phyloP scores from a whole-genome alignment of 2,113 vertebrate genomes.

The Fregetta grallaria region DNA sequence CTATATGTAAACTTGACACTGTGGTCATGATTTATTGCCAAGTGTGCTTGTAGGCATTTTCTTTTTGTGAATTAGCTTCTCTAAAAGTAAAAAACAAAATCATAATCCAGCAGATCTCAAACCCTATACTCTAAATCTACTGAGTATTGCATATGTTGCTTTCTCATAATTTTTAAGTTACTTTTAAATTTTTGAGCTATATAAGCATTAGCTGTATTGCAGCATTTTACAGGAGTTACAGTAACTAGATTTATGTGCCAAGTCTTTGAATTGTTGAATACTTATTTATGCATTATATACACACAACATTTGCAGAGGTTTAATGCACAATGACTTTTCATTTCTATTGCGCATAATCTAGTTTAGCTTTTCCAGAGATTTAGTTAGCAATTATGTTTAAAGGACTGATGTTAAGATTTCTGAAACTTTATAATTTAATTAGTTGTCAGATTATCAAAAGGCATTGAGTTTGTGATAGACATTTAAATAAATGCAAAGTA shows the following conservation, averaged over 20 bases:
- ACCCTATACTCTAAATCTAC: not conserved
- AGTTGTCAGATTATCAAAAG: slow-evolving; percentile 73
- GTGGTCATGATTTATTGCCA: not conserved
- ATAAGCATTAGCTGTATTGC: not conserved
- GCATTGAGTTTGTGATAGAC: slow-evolving; percentile 68
- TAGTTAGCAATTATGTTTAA: slow-evolving; percentile 66
- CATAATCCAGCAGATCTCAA: not conserved
- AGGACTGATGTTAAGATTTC: slow-evolving; percentile 61
- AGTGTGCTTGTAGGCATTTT: not conserved
- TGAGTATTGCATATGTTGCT: not conserved
- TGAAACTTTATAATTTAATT: slow-evolving; percentile 75
- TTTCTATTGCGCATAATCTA: slow-evolving; percentile 56
- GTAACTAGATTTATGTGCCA: not conserved
- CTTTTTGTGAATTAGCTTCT: not conserved
- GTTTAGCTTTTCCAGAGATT: slow-evolving; percentile 62
- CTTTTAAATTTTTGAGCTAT: not conserved
- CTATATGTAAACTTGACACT: not conserved
- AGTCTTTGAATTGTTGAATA: slow-evolving; percentile 33
- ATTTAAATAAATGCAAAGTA: slow-evolving; percentile 72
- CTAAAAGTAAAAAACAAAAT: not conserved
- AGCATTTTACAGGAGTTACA: not conserved
- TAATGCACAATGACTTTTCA: slow-evolving; percentile 62
- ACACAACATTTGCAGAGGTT: slow-evolving; percentile 66
- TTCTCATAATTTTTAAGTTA: not conserved
- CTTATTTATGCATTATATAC: slow-evolving; percentile 60